A percentile compares a stretch with the other conserved stretches of the same genome.
Evolutionary conservation across 2,113 vertebrate genomes (phyloP).

Genomic region (Erpornis zantholeuca): DNA sequence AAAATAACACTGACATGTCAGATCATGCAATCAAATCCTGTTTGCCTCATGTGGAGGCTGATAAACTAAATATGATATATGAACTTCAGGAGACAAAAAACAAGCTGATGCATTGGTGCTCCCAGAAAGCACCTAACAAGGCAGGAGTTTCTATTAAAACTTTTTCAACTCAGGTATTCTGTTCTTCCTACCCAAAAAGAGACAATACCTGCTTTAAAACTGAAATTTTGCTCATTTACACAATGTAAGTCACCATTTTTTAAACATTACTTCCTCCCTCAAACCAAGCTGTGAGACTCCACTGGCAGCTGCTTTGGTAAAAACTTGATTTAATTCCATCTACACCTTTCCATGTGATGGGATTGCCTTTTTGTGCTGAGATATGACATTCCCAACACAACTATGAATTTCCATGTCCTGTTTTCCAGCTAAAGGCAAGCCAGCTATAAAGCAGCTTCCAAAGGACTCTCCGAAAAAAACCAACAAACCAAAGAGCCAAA

Average conservation of each 20-base stretch:
- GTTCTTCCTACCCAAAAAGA: background rate
- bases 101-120: background rate
- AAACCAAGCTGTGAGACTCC: background rate
- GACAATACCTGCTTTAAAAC: background rate
- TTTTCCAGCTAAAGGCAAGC: background rate
- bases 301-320: background rate
- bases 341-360: background rate
- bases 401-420: background rate
- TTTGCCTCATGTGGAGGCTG: background rate
- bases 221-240: background rate
- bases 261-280: background rate
- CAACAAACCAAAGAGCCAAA: no score
- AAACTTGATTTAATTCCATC: background rate
- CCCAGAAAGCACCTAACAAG: background rate
- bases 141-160: background rate
- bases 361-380: background rate
- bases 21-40: constrained; percentile 5
- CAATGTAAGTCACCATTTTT: background rate
- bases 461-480: background rate
- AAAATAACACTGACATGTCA: background rate
- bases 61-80: background rate
- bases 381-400: background rate
- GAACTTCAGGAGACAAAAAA: background rate
- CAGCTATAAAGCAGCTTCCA: background rate
- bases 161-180: background rate